Percentiles rank a stretch among this genome's conserved stretches.
These are phyloP conservation scores for Choristoneura rosaceana DNA, from an alignment of 2,888 invertebrate species.

Conservation along the genomic window DNA sequence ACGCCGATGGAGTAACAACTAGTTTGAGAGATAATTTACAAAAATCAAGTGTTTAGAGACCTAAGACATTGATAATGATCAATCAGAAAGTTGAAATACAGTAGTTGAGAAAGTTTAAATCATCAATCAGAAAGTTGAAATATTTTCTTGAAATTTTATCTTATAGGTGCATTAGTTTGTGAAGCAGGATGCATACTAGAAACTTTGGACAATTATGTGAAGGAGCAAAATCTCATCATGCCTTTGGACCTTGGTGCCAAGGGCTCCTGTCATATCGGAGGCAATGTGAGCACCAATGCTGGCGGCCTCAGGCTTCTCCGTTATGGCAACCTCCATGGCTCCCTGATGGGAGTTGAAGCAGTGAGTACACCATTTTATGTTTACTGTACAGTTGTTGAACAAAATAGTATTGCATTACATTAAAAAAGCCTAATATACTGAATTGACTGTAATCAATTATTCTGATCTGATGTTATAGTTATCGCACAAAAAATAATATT, in stretches of 20 bases:
- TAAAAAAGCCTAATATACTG: no score
- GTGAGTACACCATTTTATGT: slow-evolving; percentile 81
- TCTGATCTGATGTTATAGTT: no score
- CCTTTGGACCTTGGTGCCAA: slow-evolving; percentile 99
- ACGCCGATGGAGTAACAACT: no score
- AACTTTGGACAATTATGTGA: slow-evolving; percentile 90
- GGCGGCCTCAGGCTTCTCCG: slow-evolving; percentile 97
- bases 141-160: not conserved
- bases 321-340: slow-evolving; percentile 97
- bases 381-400: no score
- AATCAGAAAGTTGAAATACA: not conserved
- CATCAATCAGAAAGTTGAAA: no score
- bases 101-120: no score
- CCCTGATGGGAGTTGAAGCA: slow-evolving; percentile 95
- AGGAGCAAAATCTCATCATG: slow-evolving; percentile 93
- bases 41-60: no score
- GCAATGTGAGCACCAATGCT: slow-evolving; percentile 98
- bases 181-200: slow-evolving; percentile 98
- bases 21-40: no score
- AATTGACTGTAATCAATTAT: no score
- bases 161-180: slow-evolving; percentile 89
- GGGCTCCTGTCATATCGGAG: slow-evolving; percentile 97
- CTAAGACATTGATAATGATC: no score
- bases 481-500: no score
- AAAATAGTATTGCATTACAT: no score